Evolutionary conservation across 2,797 vertebrate genomes (phyloP), one percentile per base, ranked within the genome.

Genomic region (Eidolon dupreanum): DNA sequence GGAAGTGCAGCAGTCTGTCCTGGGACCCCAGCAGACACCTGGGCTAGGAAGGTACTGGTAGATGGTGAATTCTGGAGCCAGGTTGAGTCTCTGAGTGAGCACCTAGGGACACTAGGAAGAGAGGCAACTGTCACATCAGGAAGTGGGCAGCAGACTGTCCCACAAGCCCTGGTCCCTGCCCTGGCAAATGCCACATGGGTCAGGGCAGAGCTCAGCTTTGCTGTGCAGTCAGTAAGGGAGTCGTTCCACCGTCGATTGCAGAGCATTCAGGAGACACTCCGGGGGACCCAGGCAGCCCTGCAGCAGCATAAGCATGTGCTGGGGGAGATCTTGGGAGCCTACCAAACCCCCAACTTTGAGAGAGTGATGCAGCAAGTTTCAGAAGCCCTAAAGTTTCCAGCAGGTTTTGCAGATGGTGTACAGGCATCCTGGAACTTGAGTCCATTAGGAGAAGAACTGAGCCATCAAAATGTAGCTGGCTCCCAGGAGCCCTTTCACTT

Each of bases 11-110:
- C 98, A 74, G 98, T 98, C 71, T 97, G 99, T 57, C 98, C 99
- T 2, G 55, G 98, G 12, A 97, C 99, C 94, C 99, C 99, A 79
- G 99, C 99, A 38, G 98, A 99, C 0, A 26, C 99, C 92, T 98
- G 99, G 97, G 99, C 99, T 68, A 99, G 98, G 96, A 99, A 99
- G 97, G 97, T 99, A 68, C 98, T 99, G 97, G 98, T 99, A 66
- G 99, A 99, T 95, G 99, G 99, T 68, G 98, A 98, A 16, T 99
- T 99, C 97, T 99, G 99, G 99, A 98, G 98, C 96, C 99, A 99
- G 87, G 98, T 99, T 8, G 99, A 99, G 93, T 98, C 99, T 71
- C 97, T 99, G 53, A 98, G 99, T 87, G 97, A 96, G 15, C 98
- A 98, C 70, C 98, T 99, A 81, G 98, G 97, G 68, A 78, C 57